These are phyloP conservation scores for Zelostemma sp. DNA, from an alignment of 1,140 invertebrate species.

Conservation along the genomic window DNA sequence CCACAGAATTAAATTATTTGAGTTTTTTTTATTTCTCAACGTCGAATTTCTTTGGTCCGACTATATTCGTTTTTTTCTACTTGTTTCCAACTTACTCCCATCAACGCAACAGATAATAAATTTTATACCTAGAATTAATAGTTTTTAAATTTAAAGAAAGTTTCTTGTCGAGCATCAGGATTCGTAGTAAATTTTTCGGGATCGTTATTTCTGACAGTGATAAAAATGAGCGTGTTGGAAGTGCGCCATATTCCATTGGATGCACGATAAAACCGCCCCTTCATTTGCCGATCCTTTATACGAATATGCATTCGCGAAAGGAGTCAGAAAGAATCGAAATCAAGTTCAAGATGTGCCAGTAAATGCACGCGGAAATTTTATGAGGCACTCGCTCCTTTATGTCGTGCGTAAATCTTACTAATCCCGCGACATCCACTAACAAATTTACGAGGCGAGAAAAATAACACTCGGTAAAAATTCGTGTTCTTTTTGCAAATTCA, in stretches of 20 bases:
- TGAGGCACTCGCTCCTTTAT: slow-evolving; percentile 63
- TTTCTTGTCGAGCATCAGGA: too few relatives aligned
- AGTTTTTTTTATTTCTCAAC: too few relatives aligned
- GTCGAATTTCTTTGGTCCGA: too few relatives aligned
- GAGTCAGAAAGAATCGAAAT: slow-evolving; percentile 24
- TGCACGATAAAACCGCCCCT: slow-evolving; percentile 20
- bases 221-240: slow-evolving; percentile 45
- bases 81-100: too few relatives aligned
- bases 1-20: too few relatives aligned
- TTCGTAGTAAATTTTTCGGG: slow-evolving; percentile 63
- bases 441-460: background rate
- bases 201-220: slow-evolving; percentile 58
- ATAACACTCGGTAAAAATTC: background rate
- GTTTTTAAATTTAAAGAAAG: too few relatives aligned
- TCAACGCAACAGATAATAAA: too few relatives aligned
- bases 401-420: slow-evolving; percentile 65
- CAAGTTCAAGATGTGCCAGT: slow-evolving; percentile 29
- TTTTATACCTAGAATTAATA: too few relatives aligned
- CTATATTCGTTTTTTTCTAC: too few relatives aligned
- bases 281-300: slow-evolving; percentile 37
- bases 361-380: slow-evolving; percentile 59
- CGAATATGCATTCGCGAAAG: slow-evolving; percentile 12
- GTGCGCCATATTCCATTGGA: slow-evolving; percentile 45
- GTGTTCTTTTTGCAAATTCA: too few relatives aligned
- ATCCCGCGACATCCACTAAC: slow-evolving; percentile 54